phyloP scores from a whole-genome alignment of 2,888 invertebrate genomes.

The Lasioglossum figueresi region DNA sequence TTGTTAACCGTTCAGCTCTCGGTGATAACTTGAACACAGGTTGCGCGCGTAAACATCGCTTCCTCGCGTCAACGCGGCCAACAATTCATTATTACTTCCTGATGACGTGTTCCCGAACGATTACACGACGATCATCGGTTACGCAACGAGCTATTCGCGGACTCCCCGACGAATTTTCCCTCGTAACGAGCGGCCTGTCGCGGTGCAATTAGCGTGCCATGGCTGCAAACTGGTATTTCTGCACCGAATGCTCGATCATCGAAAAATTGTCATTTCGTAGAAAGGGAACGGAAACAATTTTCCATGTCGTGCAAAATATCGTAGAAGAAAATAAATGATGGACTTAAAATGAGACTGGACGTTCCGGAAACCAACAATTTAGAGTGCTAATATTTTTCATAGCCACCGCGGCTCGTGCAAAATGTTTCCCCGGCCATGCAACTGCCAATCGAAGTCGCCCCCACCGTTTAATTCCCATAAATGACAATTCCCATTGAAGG shows the following conservation, averaged over 20 bases:
- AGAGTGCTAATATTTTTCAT: neutral
- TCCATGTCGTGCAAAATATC: no score
- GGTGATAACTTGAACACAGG: conserved; percentile 10
- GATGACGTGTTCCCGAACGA: neutral
- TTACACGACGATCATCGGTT: neutral
- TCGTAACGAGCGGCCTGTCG: neutral
- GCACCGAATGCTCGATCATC: neutral
- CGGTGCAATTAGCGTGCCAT: neutral
- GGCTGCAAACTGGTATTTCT: neutral
- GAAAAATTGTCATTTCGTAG: neutral
- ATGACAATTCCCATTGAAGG: conserved; percentile 58
- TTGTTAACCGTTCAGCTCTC: conserved; percentile 16
- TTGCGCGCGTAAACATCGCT: conserved; percentile 25
- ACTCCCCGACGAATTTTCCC: neutral
- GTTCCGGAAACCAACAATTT: neutral
- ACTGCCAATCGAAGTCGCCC: conserved; percentile 3
- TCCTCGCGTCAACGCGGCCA: conserved; percentile 41
- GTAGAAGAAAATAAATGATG: no score
- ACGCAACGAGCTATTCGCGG: neutral
- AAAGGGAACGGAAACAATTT: no score
- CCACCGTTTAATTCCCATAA: conserved; percentile 48
- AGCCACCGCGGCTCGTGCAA: neutral
- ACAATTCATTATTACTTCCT: conserved; percentile 47
- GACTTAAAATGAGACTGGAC: no score
- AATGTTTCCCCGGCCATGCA: neutral